Conservation (phyloP, 2,113 vertebrate species). For the Serinus canaria region DNA sequence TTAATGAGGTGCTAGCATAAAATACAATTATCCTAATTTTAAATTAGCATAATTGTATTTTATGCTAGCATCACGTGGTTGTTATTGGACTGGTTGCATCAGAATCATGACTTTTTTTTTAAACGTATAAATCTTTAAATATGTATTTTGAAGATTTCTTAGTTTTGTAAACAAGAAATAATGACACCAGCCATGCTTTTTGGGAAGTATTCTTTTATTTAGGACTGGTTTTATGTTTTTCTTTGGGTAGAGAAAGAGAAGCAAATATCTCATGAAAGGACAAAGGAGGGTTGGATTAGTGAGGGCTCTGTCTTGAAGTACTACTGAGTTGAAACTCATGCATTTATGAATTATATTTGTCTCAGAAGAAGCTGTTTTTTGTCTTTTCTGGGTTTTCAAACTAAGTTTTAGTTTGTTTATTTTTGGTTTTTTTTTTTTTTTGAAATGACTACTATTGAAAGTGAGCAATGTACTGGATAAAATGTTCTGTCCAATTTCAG, state of each 20-base stretch:
- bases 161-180: background rate
- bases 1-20: background rate
- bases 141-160: background rate
- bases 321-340: background rate
- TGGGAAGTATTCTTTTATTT: background rate
- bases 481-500: background rate
- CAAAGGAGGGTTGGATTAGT: background rate
- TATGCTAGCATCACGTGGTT: background rate
- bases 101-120: background rate
- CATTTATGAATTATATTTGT: background rate
- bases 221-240: background rate
- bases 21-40: too few relatives aligned
- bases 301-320: background rate
- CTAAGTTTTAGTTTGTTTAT: background rate
- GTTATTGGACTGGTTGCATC: background rate
- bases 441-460: background rate
- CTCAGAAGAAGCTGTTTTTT: background rate
- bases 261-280: background rate
- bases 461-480: background rate
- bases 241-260: background rate
- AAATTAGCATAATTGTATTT: background rate
- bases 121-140: background rate
- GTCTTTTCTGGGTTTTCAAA: background rate
- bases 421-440: background rate
- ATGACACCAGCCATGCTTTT: background rate